phyloP scores from a whole-genome alignment of 2,113 vertebrate genomes.

The Andinoacara biseriatus region DNA sequence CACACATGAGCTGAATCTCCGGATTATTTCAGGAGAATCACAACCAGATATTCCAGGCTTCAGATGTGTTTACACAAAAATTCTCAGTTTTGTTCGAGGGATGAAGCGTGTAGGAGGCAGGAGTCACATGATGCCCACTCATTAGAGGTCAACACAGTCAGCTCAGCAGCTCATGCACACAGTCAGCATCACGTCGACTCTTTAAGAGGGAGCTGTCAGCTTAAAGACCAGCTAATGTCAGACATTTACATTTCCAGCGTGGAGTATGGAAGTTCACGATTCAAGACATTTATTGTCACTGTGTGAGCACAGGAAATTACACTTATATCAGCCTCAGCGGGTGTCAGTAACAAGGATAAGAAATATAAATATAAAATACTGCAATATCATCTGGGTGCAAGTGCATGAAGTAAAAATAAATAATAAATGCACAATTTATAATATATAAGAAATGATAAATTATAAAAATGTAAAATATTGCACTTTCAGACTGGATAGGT shows the following conservation, averaged over 20 bases:
- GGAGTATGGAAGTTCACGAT: not conserved
- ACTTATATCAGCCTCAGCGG: rapidly evolving
- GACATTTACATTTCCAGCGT: not conserved
- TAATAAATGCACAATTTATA: no score
- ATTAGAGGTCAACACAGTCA: not conserved
- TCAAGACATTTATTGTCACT: not conserved
- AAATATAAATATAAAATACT: not conserved
- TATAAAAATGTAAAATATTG: no score
- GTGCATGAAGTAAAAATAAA: not conserved
- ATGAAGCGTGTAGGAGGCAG: no score
- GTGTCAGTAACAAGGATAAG: not conserved
- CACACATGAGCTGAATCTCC: not conserved
- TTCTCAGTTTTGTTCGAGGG: not conserved
- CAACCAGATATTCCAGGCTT: not conserved
- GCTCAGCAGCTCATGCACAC: not conserved
- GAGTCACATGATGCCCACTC: not conserved
- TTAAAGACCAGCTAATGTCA: not conserved
- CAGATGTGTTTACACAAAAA: no score
- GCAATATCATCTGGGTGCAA: not conserved
- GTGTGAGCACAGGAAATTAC: not conserved
- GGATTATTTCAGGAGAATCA: not conserved
- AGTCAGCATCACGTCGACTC: not conserved
- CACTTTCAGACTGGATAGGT: no score
- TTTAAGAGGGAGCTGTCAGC: not conserved
- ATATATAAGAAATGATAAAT: no score